These are phyloP conservation scores for Xestoiulus laeticollis DNA, from an alignment of 2,888 invertebrate genomes.

Conservation along the genomic window DNA sequence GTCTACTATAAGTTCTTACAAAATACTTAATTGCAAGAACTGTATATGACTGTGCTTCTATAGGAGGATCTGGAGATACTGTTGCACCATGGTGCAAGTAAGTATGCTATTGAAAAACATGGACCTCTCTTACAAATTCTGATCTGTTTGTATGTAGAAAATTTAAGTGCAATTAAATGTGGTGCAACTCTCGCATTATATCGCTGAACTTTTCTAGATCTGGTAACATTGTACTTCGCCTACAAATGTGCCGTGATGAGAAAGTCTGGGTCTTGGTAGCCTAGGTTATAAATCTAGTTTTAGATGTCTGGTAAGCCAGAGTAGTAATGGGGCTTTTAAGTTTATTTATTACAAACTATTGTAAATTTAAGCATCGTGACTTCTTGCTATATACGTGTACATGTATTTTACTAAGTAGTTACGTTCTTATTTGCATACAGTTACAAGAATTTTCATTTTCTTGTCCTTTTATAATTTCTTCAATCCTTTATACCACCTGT, in stretches of 20 bases:
- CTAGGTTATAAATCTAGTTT: background rate
- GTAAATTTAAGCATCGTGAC: conserved; percentile 21
- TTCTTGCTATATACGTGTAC: background rate
- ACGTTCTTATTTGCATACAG: background rate
- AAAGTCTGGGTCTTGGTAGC: background rate
- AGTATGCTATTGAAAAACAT: too few relatives aligned
- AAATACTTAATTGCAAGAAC: too few relatives aligned
- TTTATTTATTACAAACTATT: background rate
- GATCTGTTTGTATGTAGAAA: too few relatives aligned
- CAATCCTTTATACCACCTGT: background rate
- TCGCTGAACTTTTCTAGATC: background rate
- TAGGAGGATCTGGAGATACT: too few relatives aligned
- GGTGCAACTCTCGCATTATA: too few relatives aligned
- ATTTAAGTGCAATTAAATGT: too few relatives aligned
- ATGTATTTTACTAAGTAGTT: background rate
- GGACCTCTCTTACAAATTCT: too few relatives aligned
- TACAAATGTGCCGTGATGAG: background rate
- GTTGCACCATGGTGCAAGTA: too few relatives aligned
- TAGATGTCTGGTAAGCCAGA: background rate
- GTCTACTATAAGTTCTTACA: too few relatives aligned
- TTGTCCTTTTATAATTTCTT: background rate
- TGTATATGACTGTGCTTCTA: too few relatives aligned
- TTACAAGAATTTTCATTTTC: background rate
- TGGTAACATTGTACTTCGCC: background rate
- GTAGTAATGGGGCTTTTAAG: background rate